Percentiles rank a stretch among this genome's conserved stretches.
These are phyloP conservation scores for Acanthurus lineatus DNA, from an alignment of 2,797 vertebrate species.

Conservation along the genomic window DNA sequence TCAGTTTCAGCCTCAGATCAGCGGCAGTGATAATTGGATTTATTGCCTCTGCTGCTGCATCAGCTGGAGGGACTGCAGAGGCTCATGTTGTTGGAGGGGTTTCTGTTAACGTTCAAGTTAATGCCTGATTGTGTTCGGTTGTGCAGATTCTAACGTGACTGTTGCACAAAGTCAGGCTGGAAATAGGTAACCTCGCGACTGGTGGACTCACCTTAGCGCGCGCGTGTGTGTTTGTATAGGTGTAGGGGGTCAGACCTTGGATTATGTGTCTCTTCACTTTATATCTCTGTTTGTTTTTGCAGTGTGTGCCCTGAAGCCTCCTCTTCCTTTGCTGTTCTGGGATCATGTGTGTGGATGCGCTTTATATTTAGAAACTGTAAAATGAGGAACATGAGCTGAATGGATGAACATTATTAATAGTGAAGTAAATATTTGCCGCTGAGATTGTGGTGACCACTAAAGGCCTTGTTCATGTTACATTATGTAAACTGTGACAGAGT, in stretches of 20 bases:
- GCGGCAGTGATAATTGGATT: constrained; percentile 37
- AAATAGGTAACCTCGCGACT: not conserved
- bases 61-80: constrained; percentile 47
- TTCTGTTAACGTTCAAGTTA: not conserved
- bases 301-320: constrained; percentile 11
- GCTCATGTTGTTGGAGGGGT: constrained; percentile 8
- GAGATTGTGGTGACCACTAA: constrained; percentile 12
- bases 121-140: not conserved
- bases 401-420: constrained; percentile 13
- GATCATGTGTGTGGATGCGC: constrained; percentile 15
- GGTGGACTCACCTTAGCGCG: constrained; percentile 39
- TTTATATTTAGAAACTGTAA: constrained; percentile 19
- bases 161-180: not conserved
- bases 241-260: constrained; percentile 18
- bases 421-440: constrained; percentile 19
- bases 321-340: not conserved
- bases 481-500: constrained; percentile 35
- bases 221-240: constrained; percentile 12
- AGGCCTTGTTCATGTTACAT: constrained; percentile 13
- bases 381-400: constrained; percentile 35
- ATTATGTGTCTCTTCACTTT: constrained; percentile 5
- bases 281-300: constrained; percentile 5
- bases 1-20: not conserved
- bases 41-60: constrained; percentile 54
- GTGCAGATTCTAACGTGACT: not conserved